Evolutionary conservation across 2,888 invertebrate species (phyloP).

Genomic region (Liopterus haemorrhoidalis): DNA sequence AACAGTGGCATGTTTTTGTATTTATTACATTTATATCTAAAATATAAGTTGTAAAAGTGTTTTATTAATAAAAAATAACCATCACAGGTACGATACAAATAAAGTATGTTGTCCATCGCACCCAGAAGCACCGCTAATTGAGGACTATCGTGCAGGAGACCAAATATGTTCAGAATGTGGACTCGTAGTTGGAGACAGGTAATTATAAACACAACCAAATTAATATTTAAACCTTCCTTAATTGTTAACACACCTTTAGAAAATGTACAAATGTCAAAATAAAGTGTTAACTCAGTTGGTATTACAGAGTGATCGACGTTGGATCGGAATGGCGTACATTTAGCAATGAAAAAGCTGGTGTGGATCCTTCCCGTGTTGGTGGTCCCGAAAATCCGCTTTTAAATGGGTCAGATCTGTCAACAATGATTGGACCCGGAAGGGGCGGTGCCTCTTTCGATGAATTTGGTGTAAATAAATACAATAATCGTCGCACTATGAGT

Average conservation of each 20-base stretch:
- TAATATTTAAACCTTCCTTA: constrained; percentile 3
- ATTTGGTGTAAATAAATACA: constrained; percentile 73
- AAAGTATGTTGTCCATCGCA: constrained; percentile 88
- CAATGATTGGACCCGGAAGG: constrained; percentile 76
- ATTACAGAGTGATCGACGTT: constrained; percentile 91
- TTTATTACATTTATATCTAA: too few relatives aligned
- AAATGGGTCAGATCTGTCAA: constrained; percentile 92
- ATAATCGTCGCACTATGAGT: constrained; percentile 74
- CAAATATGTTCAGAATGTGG: constrained; percentile 99
- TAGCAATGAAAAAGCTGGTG: constrained; percentile 94
- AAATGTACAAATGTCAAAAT: neutral
- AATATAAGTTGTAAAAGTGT: too few relatives aligned
- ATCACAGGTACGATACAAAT: constrained; percentile 63
- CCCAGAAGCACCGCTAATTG: constrained; percentile 92
- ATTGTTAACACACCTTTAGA: too few relatives aligned
- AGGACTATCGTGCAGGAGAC: constrained; percentile 98
- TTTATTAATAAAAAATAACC: constrained; percentile 43
- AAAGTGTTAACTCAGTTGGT: neutral
- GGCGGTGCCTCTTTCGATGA: constrained; percentile 83
- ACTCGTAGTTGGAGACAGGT: constrained; percentile 98
- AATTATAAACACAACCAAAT: constrained; percentile 35
- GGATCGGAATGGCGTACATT: constrained; percentile 99
- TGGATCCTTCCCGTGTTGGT: constrained; percentile 99
- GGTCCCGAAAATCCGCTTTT: constrained; percentile 97
- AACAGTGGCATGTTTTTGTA: constrained; percentile 18